A percentile compares a stretch with the other conserved stretches of the same genome.
phyloP scores from a whole-genome alignment of 2,888 invertebrate species.

The Idaea aversata region DNA sequence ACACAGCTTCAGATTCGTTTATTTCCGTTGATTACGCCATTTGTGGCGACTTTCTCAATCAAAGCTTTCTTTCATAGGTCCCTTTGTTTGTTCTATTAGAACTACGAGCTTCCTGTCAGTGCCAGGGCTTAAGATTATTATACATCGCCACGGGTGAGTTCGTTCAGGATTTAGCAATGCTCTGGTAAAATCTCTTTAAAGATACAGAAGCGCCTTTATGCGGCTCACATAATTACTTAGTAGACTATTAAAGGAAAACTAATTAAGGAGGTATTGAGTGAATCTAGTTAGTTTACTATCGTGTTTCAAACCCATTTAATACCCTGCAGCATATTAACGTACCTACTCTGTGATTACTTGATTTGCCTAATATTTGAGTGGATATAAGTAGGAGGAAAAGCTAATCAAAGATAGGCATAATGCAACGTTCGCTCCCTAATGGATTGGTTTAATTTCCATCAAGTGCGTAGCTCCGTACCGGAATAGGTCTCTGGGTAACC shows the following conservation, averaged over 20 bases:
- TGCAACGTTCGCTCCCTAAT: constrained; percentile 19
- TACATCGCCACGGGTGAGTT: neutral
- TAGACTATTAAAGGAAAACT: neutral
- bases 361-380: neutral
- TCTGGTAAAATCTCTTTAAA: neutral
- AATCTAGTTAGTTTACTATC: neutral
- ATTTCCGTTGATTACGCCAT: constrained; percentile 39
- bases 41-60: neutral
- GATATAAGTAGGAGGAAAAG: constrained; percentile 10
- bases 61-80: neutral
- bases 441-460: constrained; percentile 29
- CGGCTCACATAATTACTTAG: neutral
- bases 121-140: neutral
- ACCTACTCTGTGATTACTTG: neutral
- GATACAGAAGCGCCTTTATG: neutral
- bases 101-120: neutral
- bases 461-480: constrained; percentile 28
- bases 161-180: neutral
- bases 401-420: constrained; percentile 8
- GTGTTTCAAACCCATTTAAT: neutral
- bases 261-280: neutral
- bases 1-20: constrained; percentile 29
- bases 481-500: constrained; percentile 33
- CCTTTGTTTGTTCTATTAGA: neutral
- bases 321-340: neutral